Evolutionary conservation across 2,888 invertebrate genomes (phyloP).

Genomic region (Bombylius major): DNA sequence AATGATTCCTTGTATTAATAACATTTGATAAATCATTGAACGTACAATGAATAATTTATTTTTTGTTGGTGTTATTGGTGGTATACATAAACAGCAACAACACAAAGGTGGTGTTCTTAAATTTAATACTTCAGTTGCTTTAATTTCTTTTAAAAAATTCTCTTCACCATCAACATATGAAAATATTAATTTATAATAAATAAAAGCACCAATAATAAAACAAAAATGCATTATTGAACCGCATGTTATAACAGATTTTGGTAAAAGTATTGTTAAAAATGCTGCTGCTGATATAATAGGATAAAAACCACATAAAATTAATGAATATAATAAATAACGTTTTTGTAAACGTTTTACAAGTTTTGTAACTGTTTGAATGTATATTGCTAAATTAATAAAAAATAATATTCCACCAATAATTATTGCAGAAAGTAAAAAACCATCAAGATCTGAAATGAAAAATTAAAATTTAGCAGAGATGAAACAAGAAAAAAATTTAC

Average conservation of each 20-base stretch:
- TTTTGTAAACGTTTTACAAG: conserved; percentile 20
- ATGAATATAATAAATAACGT: conserved; percentile 20
- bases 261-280: conserved; percentile 27
- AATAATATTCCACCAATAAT: conserved; percentile 25
- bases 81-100: conserved; percentile 26
- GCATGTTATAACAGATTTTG: conserved; percentile 29
- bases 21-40: conserved; percentile 32
- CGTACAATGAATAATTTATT: conserved; percentile 24
- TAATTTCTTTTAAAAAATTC: conserved; percentile 33
- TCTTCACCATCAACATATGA: conserved; percentile 30
- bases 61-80: conserved; percentile 24
- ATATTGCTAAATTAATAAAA: conserved; percentile 28
- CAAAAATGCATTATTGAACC: conserved; percentile 33
- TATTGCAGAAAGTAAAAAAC: conserved; percentile 27
- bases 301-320: conserved; percentile 27
- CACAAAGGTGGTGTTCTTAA: conserved; percentile 31
- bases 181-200: conserved; percentile 29
- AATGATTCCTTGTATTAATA: conserved; percentile 28
- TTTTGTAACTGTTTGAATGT: conserved; percentile 23
- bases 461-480: too few species aligned
- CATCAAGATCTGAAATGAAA: conserved; percentile 25
- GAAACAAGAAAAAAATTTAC: neutral
- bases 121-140: conserved; percentile 25
- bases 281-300: conserved; percentile 29
- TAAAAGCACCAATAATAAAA: conserved; percentile 28